A percentile compares a stretch with the other conserved stretches of the same genome.
Evolutionary conservation across 2,113 vertebrate genomes (phyloP).

Genomic region (Anoplopoma fimbria): DNA sequence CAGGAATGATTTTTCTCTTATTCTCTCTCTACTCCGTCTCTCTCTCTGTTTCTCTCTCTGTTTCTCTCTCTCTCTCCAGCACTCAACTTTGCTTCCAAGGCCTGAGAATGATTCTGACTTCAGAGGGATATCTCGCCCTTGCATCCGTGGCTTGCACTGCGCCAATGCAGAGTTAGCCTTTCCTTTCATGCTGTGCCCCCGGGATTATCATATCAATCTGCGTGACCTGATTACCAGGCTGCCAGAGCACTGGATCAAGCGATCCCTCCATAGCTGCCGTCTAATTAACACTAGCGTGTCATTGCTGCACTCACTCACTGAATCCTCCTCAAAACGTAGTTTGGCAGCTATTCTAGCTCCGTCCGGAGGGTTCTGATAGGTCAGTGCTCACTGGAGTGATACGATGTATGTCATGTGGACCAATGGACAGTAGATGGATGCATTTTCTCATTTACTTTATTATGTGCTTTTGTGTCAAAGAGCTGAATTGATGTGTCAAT

Average conservation of each 20-base stretch:
- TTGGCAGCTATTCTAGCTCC: conserved; percentile 42
- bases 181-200: conserved; percentile 77
- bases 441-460: neutral
- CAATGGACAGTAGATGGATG: neutral
- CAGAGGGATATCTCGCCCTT: conserved; percentile 76
- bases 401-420: neutral
- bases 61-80: neutral
- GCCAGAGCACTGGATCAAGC: conserved; percentile 71
- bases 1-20: conserved; percentile 50
- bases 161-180: conserved; percentile 80
- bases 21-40: conserved; percentile 19
- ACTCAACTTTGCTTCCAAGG: conserved; percentile 56
- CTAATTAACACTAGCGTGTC: conserved; percentile 76
- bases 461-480: neutral
- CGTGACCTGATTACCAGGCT: conserved; percentile 79
- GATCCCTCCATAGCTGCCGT: conserved; percentile 60
- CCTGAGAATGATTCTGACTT: conserved; percentile 77
- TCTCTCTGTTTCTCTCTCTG: conserved; percentile 7
- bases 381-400: conserved; percentile 24
- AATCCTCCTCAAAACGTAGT: conserved; percentile 52
- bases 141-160: conserved; percentile 69
- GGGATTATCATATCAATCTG: conserved; percentile 83
- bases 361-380: conserved; percentile 1
- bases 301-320: conserved; percentile 41
- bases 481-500: neutral